Evolutionary conservation across 2,888 invertebrate genomes (phyloP).

Genomic region (Drosophila neotestacea): DNA sequence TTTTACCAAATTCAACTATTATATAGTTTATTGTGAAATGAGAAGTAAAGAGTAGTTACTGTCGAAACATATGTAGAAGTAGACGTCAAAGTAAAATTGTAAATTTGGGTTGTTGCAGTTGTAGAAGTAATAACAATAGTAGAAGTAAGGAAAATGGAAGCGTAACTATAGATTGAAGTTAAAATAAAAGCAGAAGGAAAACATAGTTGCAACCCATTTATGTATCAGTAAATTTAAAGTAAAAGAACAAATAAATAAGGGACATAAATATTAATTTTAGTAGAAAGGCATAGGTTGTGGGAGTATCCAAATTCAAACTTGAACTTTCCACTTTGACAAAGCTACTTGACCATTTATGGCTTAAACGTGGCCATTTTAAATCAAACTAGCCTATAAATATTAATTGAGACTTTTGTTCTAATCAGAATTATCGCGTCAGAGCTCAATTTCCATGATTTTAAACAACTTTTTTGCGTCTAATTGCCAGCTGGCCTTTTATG

Average conservation of each 20-base stretch:
- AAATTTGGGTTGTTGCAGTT: too few relatives aligned
- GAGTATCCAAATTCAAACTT: background rate
- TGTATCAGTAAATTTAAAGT: background rate
- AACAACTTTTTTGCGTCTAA: constrained; percentile 49
- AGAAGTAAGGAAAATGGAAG: too few relatives aligned
- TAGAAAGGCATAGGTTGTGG: background rate
- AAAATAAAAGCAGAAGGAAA: too few relatives aligned
- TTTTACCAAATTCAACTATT: too few relatives aligned
- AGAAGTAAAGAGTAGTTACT: background rate
- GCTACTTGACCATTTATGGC: constrained; percentile 29
- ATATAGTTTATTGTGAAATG: too few relatives aligned
- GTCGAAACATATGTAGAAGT: too few relatives aligned
- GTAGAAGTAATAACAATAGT: too few relatives aligned
- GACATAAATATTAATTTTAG: background rate
- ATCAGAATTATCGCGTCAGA: constrained; percentile 40
- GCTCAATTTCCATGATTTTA: constrained; percentile 42
- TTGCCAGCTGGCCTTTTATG: constrained; percentile 69
- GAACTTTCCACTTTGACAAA: constrained; percentile 44
- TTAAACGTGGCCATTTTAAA: constrained; percentile 12
- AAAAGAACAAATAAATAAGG: background rate
- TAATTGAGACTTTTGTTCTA: constrained; percentile 36
- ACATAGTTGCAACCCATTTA: background rate
- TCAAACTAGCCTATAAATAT: constrained; percentile 19
- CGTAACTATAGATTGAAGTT: too few relatives aligned
- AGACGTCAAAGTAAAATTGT: too few relatives aligned